These are phyloP conservation scores for Gallinago jamesoni DNA, from an alignment of 2,113 vertebrate genomes.

Conservation along the genomic window DNA sequence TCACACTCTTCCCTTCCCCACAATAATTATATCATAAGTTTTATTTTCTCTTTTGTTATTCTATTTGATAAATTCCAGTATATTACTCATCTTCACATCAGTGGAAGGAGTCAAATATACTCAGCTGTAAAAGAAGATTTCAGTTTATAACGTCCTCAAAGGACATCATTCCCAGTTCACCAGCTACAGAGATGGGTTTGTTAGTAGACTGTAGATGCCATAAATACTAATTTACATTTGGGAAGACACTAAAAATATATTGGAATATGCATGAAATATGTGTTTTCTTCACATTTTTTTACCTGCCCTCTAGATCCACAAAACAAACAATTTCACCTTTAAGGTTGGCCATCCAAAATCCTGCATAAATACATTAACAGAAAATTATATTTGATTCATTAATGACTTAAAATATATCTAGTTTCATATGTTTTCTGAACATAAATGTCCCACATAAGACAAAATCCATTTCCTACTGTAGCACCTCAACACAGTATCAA, in stretches of 20 bases:
- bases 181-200: background rate
- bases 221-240: background rate
- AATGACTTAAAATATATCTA: background rate
- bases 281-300: background rate
- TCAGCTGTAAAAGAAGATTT: background rate
- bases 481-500: background rate
- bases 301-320: background rate
- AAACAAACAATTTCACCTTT: background rate
- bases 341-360: background rate
- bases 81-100: background rate
- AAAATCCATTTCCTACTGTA: background rate
- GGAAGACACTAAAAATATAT: background rate
- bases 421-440: background rate
- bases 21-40: background rate
- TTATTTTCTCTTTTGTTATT: background rate
- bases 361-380: background rate
- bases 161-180: background rate
- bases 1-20: too few species aligned
- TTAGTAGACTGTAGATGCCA: background rate
- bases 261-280: background rate
- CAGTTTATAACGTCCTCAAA: background rate
- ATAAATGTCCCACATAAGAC: background rate
- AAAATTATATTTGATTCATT: background rate
- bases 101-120: background rate
- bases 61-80: background rate